phyloP scores from a whole-genome alignment of 2,888 invertebrate genomes.

The Lycia hirtaria region DNA sequence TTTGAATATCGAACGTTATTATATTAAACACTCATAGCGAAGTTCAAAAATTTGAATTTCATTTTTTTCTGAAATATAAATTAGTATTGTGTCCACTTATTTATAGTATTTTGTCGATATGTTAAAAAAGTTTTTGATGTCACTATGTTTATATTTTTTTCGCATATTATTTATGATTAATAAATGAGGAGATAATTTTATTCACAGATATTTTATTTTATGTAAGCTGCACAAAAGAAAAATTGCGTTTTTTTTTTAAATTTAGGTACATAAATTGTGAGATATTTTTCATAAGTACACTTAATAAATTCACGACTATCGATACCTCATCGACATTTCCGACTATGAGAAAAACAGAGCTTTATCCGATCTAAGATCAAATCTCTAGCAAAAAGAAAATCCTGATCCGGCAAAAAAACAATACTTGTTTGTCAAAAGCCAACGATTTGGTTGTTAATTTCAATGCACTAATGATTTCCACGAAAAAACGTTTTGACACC shows the following conservation, averaged over 20 bases:
- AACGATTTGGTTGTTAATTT: constrained; percentile 66
- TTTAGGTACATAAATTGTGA: too few species aligned
- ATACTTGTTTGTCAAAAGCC: constrained; percentile 44
- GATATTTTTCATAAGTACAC: too few species aligned
- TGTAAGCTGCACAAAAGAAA: too few species aligned
- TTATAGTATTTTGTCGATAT: background rate
- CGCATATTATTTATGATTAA: too few species aligned
- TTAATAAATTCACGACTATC: constrained; percentile 6
- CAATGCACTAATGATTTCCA: constrained; percentile 75
- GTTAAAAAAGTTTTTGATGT: background rate
- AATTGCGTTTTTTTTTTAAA: too few species aligned
- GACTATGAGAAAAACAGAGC: constrained; percentile 29
- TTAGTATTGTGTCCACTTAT: background rate
- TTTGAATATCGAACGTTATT: constrained; percentile 2
- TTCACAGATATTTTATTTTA: too few species aligned
- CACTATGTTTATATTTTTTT: too few species aligned
- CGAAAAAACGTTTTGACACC: constrained; percentile 63
- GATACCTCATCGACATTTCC: constrained; percentile 28
- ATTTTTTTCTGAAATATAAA: background rate
- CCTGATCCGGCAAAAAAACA: constrained; percentile 30
- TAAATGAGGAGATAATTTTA: too few species aligned
- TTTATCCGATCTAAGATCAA: constrained; percentile 15
- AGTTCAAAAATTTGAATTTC: background rate
- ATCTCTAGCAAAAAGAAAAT: constrained; percentile 7
- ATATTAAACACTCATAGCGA: constrained; percentile 6